A percentile compares a stretch with the other conserved stretches of the same genome.
phyloP scores from a whole-genome alignment of 2,888 invertebrate species.

The Leucozona laternaria region DNA sequence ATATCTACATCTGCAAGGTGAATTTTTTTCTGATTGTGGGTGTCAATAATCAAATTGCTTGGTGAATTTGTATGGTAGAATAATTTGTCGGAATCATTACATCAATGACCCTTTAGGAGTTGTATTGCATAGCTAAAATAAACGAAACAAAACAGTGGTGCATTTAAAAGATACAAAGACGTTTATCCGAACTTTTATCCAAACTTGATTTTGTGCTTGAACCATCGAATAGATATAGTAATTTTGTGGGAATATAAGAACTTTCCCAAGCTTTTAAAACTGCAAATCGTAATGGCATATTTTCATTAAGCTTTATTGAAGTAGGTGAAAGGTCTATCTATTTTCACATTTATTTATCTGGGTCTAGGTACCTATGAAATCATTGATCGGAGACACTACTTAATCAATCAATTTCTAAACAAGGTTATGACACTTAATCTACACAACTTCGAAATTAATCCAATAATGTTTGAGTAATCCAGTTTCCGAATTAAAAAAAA shows the following conservation, averaged over 20 bases:
- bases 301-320: too few relatives aligned
- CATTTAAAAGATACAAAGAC: too few relatives aligned
- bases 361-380: not conserved
- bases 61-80: not conserved
- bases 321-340: too few relatives aligned
- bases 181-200: not conserved
- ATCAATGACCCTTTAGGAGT: too few relatives aligned
- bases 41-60: not conserved
- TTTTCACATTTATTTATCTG: not conserved
- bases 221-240: not conserved
- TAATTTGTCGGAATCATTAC: too few relatives aligned
- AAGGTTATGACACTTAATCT: not conserved
- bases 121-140: too few relatives aligned
- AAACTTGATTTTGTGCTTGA: too few relatives aligned
- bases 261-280: not conserved
- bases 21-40: slow-evolving; percentile 23
- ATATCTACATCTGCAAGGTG: slow-evolving; percentile 54
- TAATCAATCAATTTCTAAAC: not conserved
- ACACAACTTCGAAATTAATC: not conserved
- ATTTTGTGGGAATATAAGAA: not conserved
- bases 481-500: not conserved
- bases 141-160: too few relatives aligned
- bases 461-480: not conserved
- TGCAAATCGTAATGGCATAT: too few relatives aligned
- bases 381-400: not conserved